A percentile compares a stretch with the other conserved stretches of the same genome.
Conservation (phyloP, 2,888 invertebrate species). For the Scotopteryx bipunctaria region DNA sequence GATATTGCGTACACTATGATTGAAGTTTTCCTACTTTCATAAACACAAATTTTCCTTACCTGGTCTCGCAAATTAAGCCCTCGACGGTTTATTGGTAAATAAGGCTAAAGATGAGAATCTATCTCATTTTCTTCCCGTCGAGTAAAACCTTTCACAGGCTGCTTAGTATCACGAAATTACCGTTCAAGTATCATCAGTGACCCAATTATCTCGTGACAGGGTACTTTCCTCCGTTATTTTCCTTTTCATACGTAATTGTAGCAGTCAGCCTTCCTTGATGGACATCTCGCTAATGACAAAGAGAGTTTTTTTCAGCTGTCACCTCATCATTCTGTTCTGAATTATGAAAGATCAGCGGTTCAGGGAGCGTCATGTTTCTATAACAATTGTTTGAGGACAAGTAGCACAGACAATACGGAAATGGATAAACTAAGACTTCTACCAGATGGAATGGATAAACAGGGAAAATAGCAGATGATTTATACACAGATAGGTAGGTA, state of each 20-base stretch:
- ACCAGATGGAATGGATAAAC: too few relatives aligned
- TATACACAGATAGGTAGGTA: too few relatives aligned
- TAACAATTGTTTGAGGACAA: not conserved
- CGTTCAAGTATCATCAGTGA: slow-evolving; percentile 19
- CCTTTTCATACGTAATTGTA: slow-evolving; percentile 46
- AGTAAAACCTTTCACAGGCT: slow-evolving; percentile 14
- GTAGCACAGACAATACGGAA: not conserved
- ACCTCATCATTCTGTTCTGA: slow-evolving; percentile 31
- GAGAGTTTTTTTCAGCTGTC: slow-evolving; percentile 37
- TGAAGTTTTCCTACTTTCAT: too few relatives aligned
- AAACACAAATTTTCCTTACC: too few relatives aligned
- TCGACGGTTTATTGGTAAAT: too few relatives aligned
- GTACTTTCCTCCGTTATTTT: slow-evolving; percentile 34
- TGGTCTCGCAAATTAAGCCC: too few relatives aligned
- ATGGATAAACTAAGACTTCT: too few relatives aligned
- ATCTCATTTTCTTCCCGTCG: slow-evolving; percentile 2
- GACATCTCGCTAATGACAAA: slow-evolving; percentile 48
- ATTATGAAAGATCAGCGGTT: slow-evolving; percentile 12
- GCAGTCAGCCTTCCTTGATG: slow-evolving; percentile 53
- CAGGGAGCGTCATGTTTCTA: not conserved
- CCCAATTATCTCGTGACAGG: slow-evolving; percentile 28
- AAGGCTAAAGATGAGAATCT: too few relatives aligned
- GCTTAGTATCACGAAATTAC: slow-evolving; percentile 18
- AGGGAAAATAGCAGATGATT: too few relatives aligned
- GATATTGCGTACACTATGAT: too few relatives aligned